Percentiles rank a stretch among this genome's conserved stretches.
These are phyloP conservation scores for Dione juno DNA, from an alignment of 2,888 invertebrate species.

Conservation along the genomic window DNA sequence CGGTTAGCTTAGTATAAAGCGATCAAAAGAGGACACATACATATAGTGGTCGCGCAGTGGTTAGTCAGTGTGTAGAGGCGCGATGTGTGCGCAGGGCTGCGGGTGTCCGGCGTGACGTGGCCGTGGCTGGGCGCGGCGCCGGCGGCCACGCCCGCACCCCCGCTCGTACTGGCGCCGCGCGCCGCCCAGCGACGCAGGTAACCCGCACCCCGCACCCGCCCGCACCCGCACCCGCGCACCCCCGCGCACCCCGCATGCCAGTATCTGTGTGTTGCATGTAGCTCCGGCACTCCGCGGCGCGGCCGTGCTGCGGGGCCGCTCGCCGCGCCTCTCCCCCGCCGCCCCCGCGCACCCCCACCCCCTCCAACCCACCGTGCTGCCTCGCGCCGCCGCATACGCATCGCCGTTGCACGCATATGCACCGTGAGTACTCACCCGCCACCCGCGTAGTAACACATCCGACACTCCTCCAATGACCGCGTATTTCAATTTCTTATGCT, in stretches of 20 bases:
- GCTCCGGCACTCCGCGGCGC: conserved; percentile 87
- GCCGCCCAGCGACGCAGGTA: conserved; percentile 86
- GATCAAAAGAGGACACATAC: background rate
- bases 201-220: conserved; percentile 52
- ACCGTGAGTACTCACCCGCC: conserved; percentile 88
- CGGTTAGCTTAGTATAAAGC: background rate
- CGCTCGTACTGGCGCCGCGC: conserved; percentile 89
- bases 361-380: conserved; percentile 82
- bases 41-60: conserved; percentile 36
- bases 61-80: conserved; percentile 64
- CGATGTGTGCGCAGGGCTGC: conserved; percentile 86
- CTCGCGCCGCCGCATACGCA: conserved; percentile 88
- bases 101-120: conserved; percentile 90
- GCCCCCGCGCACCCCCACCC: conserved; percentile 77
- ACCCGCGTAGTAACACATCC: conserved; percentile 39
- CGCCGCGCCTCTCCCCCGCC: conserved; percentile 86
- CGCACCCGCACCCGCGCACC: conserved; percentile 40
- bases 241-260: conserved; percentile 65
- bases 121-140: conserved; percentile 88
- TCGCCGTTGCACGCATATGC: conserved; percentile 94
- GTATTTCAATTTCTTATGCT: background rate
- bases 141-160: conserved; percentile 85
- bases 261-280: conserved; percentile 75
- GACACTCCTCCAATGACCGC: background rate
- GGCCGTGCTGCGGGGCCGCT: conserved; percentile 88